Conservation (phyloP, 2,888 invertebrate genomes). For the Rotaria socialis region DNA sequence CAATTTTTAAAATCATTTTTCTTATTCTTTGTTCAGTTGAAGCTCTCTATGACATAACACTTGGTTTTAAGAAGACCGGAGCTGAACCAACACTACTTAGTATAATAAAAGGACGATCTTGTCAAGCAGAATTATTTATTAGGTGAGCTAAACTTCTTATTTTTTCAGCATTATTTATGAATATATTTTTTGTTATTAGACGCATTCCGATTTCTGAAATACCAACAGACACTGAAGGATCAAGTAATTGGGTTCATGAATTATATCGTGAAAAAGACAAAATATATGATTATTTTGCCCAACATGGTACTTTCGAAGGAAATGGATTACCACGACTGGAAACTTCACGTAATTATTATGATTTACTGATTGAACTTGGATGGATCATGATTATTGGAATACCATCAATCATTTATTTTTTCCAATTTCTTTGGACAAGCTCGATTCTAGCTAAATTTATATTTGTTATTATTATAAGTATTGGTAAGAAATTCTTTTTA, state of each 20-base stretch:
- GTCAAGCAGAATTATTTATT: slow-evolving; percentile 48
- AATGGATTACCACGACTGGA: slow-evolving; percentile 24
- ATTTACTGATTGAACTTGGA: slow-evolving; percentile 36
- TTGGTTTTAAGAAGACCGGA: neutral
- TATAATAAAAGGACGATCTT: neutral
- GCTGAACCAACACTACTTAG: neutral
- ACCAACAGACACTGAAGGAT: slow-evolving; percentile 70
- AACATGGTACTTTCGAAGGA: slow-evolving; percentile 45
- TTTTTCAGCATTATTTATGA: slow-evolving; percentile 67
- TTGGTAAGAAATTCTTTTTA: too few species aligned
- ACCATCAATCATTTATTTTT: slow-evolving; percentile 28
- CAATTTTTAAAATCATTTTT: too few species aligned
- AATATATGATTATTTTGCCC: slow-evolving; percentile 56
- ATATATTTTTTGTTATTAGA: slow-evolving; percentile 55
- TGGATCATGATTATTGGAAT: slow-evolving; percentile 36
- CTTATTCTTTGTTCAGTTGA: neutral
- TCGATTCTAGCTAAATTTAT: neutral
- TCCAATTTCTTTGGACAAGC: slow-evolving; percentile 30
- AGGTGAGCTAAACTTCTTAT: slow-evolving; percentile 65
- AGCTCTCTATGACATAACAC: neutral
- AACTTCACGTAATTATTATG: slow-evolving; percentile 38
- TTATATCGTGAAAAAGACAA: slow-evolving; percentile 66
- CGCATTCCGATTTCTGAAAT: slow-evolving; percentile 76
- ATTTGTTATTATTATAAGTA: neutral
- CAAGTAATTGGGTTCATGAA: slow-evolving; percentile 76